Base-by-base conservation (phyloP, 2,797 vertebrate species). In the Sebastes itinus region DNA sequence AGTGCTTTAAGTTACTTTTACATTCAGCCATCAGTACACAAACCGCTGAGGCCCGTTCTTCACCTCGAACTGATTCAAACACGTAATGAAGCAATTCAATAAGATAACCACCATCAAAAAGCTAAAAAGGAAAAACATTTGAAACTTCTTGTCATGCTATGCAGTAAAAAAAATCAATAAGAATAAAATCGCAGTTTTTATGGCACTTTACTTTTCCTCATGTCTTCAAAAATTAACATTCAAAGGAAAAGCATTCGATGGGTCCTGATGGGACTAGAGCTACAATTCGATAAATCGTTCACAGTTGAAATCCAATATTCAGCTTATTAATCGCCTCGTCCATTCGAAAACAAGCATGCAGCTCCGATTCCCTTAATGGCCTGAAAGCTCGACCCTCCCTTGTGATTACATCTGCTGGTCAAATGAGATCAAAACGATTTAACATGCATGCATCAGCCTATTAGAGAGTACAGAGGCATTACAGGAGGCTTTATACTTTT, bases 161-260 rank as follows among this genome's bases (percentile, higher is more conserved):
- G 23, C 33, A 69, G 49, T 69, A 72, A 69, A 78, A 72, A 69
- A 78, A 82, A 76, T 12, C 16, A 46, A 32, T 4, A 54, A 32
- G 6, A 66, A 63, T 8, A 6, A 59, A 38, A 71, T 12, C 78
- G 58, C 78, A 71, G 81, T 71, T 84, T 62, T 54, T 84, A 73
- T 87, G 84, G 83, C 91, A 87, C 85, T 81, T 85, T 78, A 75
- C 84, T 90, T 90, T 89, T 75, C 90, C 86, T 92, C 86, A 84
- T 89, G 87, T 91, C 38, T 63, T 63, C 28, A 63, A 38, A 59
- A 59, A 58, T 78, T 12, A 81, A 91, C 89, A 90, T 82, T 88
- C 87, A 92, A 92, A 87, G 85, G 87, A 92, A 90, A 89, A 85
- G 78, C 38, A 38, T 83, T 74, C 11, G 14, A 73, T 6, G 70